Evolutionary conservation across 2,113 vertebrate species (phyloP), one percentile per base, ranked within the genome.

Genomic region (Oenanthe melanoleuca): DNA sequence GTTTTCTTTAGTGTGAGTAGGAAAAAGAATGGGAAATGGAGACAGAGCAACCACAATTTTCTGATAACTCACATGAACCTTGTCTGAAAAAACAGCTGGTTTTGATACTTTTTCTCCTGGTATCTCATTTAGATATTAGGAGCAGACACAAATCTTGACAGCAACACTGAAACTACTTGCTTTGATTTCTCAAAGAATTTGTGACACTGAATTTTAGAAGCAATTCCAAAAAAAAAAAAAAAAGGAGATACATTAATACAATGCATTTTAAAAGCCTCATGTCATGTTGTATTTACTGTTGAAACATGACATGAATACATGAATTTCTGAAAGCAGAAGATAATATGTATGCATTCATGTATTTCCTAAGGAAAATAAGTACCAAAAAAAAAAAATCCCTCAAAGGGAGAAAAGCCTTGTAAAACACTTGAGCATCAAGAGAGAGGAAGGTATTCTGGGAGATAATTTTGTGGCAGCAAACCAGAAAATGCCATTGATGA

Each of bases 271-370:
- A n/a, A n/a, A n/a, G n/a, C n/a, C n/a, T n/a, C n/a, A n/a, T n/a
- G n/a, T n/a, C n/a, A n/a, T n/a, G n/a, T n/a, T n/a, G n/a, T n/a
- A n/a, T n/a, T n/a, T 95, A 52, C 23, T 60, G 37, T 47, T 71
- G 80, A 93, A 91, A 80, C 7, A 17, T 33, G 42, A 33, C 13
- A 79, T 37, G 34, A 37, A 37, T 37, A 37, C 60, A 23, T 75
- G 49, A 78, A 69, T 56, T 85, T 81, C 52, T 93, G 60, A 70
- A 33, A 94, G 83, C 42, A 66, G 18, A 49, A 80, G 45, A 80
- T 0, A 0, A 44, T 60, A 57, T 6, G 37, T 34, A 50, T 0
- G 0, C 21, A 60, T 31, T 84, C 20, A 24, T 64, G 4, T 47
- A 66, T 44, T 82, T 94, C 52, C 65, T 67, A 71, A 71, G 33